Conservation (phyloP, 2,113 vertebrate genomes). For the Coracopsis vasa region DNA sequence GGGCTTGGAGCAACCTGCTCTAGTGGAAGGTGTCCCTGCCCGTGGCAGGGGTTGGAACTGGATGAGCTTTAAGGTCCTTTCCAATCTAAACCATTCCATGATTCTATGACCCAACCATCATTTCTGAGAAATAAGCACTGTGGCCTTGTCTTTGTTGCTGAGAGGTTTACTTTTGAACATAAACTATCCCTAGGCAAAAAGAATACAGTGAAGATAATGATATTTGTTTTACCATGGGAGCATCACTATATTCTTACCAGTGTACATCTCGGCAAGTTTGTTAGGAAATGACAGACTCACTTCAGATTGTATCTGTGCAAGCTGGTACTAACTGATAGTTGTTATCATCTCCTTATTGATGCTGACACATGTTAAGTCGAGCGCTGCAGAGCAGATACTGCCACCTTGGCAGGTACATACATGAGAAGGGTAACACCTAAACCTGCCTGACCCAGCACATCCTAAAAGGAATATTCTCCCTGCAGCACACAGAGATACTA, state of each 20-base stretch:
- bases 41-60: neutral
- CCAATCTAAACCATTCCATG: neutral
- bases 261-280: neutral
- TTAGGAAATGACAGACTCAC: neutral
- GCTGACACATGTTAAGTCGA: neutral
- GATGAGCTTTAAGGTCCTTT: neutral
- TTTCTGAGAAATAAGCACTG: too few species aligned
- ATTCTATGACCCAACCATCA: neutral
- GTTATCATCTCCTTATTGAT: neutral
- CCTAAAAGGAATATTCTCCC: neutral
- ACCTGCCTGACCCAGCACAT: neutral
- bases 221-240: neutral
- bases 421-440: rapidly evolving
- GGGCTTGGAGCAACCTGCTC: neutral
- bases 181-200: neutral
- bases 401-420: neutral
- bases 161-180: neutral
- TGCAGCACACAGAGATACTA: neutral
- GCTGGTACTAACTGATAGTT: neutral
- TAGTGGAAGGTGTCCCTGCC: neutral
- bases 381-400: rapidly evolving
- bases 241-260: neutral
- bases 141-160: rapidly evolving
- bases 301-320: neutral
- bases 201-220: neutral